Base-by-base conservation (phyloP, 2,113 vertebrate species). In the Eudyptes chrysolophus region DNA sequence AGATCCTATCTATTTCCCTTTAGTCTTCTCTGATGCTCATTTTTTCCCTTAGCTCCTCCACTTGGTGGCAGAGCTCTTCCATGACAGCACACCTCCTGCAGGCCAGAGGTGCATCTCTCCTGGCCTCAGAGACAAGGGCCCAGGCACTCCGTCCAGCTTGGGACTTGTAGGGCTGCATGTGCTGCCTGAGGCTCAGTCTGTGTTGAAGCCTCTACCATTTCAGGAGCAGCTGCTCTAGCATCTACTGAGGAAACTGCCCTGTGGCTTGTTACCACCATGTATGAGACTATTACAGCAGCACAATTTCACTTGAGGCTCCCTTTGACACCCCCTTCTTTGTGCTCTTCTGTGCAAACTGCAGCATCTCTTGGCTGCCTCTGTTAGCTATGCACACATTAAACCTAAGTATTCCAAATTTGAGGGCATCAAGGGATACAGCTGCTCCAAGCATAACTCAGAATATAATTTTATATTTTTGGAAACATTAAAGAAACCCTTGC, bases 51-150 rank as follows among this genome's bases (percentile, higher is more conserved):
- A 55, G 42, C 16, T 64, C 7, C 2, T 70, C 11, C 13, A 32
- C 6, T 40, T 60, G 7, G 0, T 0, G 3, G 22, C 16, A 16
- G 16, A 79, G 18, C 8, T 60, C 13, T 16, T 79, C 10, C 29
- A 70, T 11, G 24, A 55, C 3, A 5, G 4, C 0, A 4, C 40
- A 87, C 12, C 3, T 42, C 14, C 5, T 11, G 13, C 12, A 57
- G 51, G 34, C 36, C 32, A 52, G 25, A 75, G 29, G 5, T 15
- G 2, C 15, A 13, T 55, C 25, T 84, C 40, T 51, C 13, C 29
- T 10, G 16, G 40, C 34, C 51, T 60, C 13, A 29, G 34, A 58
- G 13, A 21, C 16, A n/a, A n/a, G 13, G 18, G 7, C 14, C 7
- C 21, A 38, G 65, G 18, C 55, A 75, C 11, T 65, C 3, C 16